Conservation (phyloP, 2,797 vertebrate species). For the Lacerta viridis region DNA sequence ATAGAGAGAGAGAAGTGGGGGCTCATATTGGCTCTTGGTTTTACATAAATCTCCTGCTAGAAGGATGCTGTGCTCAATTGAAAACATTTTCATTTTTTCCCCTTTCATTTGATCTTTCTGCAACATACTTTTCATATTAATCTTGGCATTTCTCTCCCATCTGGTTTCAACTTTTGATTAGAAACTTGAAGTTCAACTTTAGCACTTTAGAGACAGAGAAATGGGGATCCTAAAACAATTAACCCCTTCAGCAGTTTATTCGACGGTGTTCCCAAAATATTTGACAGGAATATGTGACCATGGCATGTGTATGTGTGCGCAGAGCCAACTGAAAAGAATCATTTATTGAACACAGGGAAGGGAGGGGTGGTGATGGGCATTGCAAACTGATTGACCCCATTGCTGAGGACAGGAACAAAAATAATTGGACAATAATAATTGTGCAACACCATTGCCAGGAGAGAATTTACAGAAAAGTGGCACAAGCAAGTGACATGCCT, state of each 20-base stretch:
- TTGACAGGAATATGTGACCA: background rate
- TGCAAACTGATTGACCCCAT: background rate
- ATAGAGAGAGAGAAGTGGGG: no score
- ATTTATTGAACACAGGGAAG: background rate
- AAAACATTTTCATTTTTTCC: conserved; percentile 71
- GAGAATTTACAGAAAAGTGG: background rate
- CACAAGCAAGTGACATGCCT: background rate
- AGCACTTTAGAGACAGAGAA: conserved; percentile 61
- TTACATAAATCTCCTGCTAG: conserved; percentile 67
- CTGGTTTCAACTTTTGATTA: conserved; percentile 81
- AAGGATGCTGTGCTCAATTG: conserved; percentile 52
- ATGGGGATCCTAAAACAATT: conserved; percentile 60
- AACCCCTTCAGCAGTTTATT: conserved; percentile 44
- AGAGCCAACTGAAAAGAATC: conserved; percentile 1
- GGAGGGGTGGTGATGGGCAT: background rate
- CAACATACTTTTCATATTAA: conserved; percentile 81
- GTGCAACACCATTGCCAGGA: background rate
- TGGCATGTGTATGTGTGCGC: background rate
- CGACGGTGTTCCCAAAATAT: conserved; percentile 36
- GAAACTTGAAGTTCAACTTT: conserved; percentile 70
- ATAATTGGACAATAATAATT: background rate
- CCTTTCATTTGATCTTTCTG: conserved; percentile 79
- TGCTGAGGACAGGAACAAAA: background rate
- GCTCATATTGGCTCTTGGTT: conserved; percentile 14
- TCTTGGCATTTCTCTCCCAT: conserved; percentile 78